Conservation (phyloP, 1,140 invertebrate species). For the Macrocentrus cingulum region DNA sequence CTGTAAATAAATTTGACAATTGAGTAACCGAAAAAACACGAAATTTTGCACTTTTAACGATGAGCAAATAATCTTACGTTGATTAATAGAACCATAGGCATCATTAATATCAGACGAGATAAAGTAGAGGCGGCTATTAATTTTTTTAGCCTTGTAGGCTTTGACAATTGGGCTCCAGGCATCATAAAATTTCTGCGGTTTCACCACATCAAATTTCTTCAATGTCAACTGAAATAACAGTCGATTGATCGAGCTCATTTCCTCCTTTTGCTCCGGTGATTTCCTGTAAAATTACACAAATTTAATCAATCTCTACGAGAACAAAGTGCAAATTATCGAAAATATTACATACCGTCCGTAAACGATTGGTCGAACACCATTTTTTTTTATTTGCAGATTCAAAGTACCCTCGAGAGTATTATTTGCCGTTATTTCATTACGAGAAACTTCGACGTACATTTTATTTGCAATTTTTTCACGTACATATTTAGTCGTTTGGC, state of each 20-base stretch:
- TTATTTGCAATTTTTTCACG: not conserved
- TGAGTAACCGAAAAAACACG: too few species aligned
- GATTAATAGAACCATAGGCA: too few species aligned
- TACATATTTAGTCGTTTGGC: not conserved
- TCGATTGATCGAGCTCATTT: not conserved
- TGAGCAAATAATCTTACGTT: too few species aligned
- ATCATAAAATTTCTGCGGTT: not conserved
- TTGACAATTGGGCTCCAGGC: not conserved
- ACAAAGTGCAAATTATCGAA: too few species aligned
- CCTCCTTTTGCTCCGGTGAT: not conserved
- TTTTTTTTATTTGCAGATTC: not conserved
- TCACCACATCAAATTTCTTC: not conserved
- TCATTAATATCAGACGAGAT: slow-evolving; percentile 15
- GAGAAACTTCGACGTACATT: not conserved
- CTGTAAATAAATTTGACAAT: too few species aligned
- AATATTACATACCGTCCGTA: not conserved
- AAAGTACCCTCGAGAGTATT: not conserved
- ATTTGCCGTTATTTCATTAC: not conserved
- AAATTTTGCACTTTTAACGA: too few species aligned
- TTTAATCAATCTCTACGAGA: not conserved
- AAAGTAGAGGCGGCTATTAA: slow-evolving; percentile 4
- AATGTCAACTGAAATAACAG: not conserved
- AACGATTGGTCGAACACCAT: not conserved
- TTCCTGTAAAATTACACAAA: not conserved
- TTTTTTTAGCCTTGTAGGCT: not conserved